Base-by-base conservation (phyloP, 2,888 invertebrate genomes). In the Rhaphigaster nebulosa region DNA sequence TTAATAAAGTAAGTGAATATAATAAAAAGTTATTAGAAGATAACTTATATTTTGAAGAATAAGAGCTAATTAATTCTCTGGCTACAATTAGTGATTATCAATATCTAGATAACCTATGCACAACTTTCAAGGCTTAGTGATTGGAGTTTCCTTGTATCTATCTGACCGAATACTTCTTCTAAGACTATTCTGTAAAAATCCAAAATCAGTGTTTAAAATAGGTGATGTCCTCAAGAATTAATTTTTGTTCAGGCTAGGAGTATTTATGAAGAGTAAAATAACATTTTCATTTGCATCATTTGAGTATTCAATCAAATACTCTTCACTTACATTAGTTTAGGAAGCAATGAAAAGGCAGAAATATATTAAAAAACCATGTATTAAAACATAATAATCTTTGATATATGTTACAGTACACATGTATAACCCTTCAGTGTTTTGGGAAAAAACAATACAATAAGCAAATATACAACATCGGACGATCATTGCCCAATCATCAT, bases 371-470 rank as follows among this genome's bases (percentile, higher is more conserved):
- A 92, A 92, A 92, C 92, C 92, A 92, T 92, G 92, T 92, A 92
- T 92, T 92, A 92, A 92, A 92, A 92, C 92, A 92, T 92, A 92
- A 92, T 92, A 92, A 92, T 92, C 92, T 92, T 92, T 91, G 91
- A 91, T 92, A 91, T 92, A 92, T 92, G 91, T 92, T 92, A 92
- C 92, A 92, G 91, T 91, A 92, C 91, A 92, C 95, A 96, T 96
- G 87, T 91, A 91, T 91, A 88, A 91, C 91, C 91, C 88, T 88
- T 88, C 91, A 88, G 88, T 88, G 87, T 91, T 91, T 88, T 76
- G 54, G 91, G 88, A 76, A 76, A 88, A 88, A 90, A 90, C 54
- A 90, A 90, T 70, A 70, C 41, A 90, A 88, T 76, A 88, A 88
- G 65, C 70, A 65, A 91, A 91, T 91, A 60, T 90, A 90, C 90